Percentiles rank a stretch among this genome's conserved stretches.
Evolutionary conservation across 2,113 vertebrate genomes (phyloP).

Genomic region (Cisticola juncidis): DNA sequence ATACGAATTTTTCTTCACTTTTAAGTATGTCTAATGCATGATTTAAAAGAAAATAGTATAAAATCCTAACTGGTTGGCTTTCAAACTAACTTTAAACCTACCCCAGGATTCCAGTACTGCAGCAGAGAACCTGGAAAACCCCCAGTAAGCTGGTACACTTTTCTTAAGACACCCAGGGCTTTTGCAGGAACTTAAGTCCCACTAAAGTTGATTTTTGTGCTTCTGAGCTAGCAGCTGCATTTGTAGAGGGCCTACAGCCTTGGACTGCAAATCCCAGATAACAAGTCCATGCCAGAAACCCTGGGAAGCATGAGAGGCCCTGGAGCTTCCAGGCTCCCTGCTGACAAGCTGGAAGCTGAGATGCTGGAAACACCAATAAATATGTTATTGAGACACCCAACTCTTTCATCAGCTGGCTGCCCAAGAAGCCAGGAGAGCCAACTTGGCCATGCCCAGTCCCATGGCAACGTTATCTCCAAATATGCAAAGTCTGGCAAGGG

Average conservation of each 20-base stretch:
- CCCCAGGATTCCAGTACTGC: background rate
- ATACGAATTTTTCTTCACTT: background rate
- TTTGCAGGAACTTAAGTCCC: background rate
- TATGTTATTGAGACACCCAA: background rate
- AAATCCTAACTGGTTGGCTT: background rate
- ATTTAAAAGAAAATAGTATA: background rate
- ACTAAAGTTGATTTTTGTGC: background rate
- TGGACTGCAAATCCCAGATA: background rate
- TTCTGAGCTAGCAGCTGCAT: background rate
- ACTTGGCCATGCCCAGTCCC: background rate
- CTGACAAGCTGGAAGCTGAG: conserved; percentile 26
- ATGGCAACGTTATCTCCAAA: background rate
- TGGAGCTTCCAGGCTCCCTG: conserved; percentile 1
- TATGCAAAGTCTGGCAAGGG: background rate
- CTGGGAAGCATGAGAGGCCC: background rate
- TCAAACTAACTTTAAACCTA: background rate
- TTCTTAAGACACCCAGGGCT: background rate
- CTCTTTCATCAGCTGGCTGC: background rate
- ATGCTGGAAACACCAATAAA: background rate
- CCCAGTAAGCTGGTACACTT: background rate
- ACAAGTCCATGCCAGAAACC: background rate
- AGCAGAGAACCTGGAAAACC: background rate
- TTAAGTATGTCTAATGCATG: background rate
- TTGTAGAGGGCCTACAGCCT: background rate
- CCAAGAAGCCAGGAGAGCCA: background rate